Base-by-base conservation (phyloP, 2,113 vertebrate species). In the Tetraodon nigroviridis region DNA sequence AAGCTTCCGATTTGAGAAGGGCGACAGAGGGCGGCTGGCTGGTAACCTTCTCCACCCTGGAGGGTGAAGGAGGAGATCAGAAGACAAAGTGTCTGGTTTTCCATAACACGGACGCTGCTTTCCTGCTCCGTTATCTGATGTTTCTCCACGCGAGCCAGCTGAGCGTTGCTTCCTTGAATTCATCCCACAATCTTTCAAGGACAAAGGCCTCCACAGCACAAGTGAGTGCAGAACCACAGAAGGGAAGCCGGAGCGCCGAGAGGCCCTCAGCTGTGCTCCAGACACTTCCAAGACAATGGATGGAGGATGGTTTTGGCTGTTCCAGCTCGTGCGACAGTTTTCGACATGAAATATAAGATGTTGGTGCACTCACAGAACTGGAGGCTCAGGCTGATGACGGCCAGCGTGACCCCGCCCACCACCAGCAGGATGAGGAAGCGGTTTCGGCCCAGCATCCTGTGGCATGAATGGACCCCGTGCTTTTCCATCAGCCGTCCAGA, bases 351-450 rank as follows among this genome's bases (percentile, higher is more conserved):
- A 29, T 8, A 10, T 13, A n/a, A 52, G 1, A 17, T 27, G 13
- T 27, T 2, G 3, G 11, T 13, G 0, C 58, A 95, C 95, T 96
- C 83, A 98, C 94, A 92, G 90, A 96, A 95, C 48, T 98, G 95
- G 2, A 98, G 89, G 78, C 94, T 98, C 79, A 98, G 90, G 76
- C 96, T 98, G 83, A 99, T 19, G 67, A 97, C 89, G 74, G 94
- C 94, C 75, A 99, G 83, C 21, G 91, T 80, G 0, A 91, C 94
- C 76, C 91, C 97, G 65, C 98, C 90, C 81, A 91, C 91, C 93
- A 94, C 89, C 89, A 98, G 89, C 89, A 98, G 86, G 71, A 98
- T 87, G 84, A 98, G 83, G 91, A 98, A 98, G 75, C 94, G 93
- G 84, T 92, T 95, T 76, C 93, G 93, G 90, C 95, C 93, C 91